phyloP scores from a whole-genome alignment of 2,797 vertebrate genomes.

The Cichlasoma orientale region DNA sequence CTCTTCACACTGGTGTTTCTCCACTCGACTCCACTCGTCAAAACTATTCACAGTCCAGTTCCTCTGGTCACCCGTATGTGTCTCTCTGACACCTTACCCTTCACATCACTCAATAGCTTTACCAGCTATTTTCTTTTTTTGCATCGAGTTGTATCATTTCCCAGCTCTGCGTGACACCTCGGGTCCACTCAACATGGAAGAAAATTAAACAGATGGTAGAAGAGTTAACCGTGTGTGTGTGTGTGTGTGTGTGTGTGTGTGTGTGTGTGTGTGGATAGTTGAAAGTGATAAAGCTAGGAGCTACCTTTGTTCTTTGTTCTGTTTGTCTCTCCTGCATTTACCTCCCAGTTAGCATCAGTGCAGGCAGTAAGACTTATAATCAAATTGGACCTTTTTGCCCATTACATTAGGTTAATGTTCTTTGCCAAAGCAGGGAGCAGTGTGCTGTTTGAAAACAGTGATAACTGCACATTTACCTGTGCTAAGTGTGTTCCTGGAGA shows the following conservation, averaged over 20 bases:
- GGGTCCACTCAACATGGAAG: constrained; percentile 14
- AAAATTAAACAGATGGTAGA: constrained; percentile 42
- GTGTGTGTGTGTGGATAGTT: too few relatives aligned
- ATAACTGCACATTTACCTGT: background rate
- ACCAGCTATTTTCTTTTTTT: background rate
- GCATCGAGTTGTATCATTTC: constrained; percentile 8
- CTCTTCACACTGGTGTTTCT: background rate
- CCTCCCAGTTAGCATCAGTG: background rate
- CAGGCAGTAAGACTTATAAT: background rate
- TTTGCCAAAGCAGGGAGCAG: background rate
- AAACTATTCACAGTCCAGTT: background rate
- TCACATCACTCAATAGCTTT: background rate
- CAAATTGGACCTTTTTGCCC: too few relatives aligned
- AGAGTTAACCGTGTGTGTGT: background rate
- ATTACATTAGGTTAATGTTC: background rate
- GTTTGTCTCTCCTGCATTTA: background rate
- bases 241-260: background rate
- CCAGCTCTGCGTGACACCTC: constrained; percentile 12
- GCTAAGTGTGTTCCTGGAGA: background rate
- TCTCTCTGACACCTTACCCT: background rate
- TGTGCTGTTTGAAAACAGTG: background rate
- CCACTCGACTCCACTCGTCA: background rate
- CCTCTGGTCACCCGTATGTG: background rate
- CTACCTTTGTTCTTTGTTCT: background rate
- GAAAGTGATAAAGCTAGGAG: background rate